Percentiles rank a stretch among this genome's conserved stretches.
Evolutionary conservation across 2,113 vertebrate genomes (phyloP).

Genomic region (Oncorhynchus gorbuscha): DNA sequence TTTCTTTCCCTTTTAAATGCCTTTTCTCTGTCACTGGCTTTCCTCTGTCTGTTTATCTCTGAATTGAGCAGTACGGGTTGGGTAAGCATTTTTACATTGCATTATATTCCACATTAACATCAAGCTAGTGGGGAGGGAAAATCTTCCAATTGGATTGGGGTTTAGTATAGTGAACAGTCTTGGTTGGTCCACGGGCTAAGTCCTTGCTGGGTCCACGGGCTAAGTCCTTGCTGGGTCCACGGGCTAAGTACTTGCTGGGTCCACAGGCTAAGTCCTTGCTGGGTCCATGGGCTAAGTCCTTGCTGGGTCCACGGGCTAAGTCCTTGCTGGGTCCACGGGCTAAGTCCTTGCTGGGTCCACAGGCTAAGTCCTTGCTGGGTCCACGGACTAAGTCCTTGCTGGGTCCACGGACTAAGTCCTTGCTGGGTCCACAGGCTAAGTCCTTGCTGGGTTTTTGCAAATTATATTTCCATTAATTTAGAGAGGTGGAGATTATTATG

Average conservation of each 20-base stretch:
- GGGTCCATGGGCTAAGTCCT: neutral
- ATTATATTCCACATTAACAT: slow-evolving; percentile 25
- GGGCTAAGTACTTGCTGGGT: neutral
- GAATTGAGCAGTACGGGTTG: slow-evolving; percentile 27
- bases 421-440: neutral
- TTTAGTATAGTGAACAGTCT: neutral
- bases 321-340: too few relatives aligned
- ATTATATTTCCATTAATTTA: slow-evolving; percentile 66
- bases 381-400: too few relatives aligned
- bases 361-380: neutral
- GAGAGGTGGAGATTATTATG: slow-evolving; percentile 69
- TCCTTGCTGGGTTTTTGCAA: slow-evolving; percentile 1
- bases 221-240: too few relatives aligned
- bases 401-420: too few relatives aligned
- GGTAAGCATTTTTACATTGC: slow-evolving; percentile 15
- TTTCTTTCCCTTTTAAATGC: neutral
- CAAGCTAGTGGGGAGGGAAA: neutral
- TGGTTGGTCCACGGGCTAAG: neutral
- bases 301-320: neutral
- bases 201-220: neutral
- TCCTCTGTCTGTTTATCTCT: slow-evolving; percentile 46
- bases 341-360: neutral
- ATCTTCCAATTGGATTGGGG: neutral
- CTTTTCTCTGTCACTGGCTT: neutral
- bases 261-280: neutral